Percentiles rank a stretch among this genome's conserved stretches.
Evolutionary conservation across 2,113 vertebrate genomes (phyloP).

Genomic region (Ptilorrhoa leucosticta): DNA sequence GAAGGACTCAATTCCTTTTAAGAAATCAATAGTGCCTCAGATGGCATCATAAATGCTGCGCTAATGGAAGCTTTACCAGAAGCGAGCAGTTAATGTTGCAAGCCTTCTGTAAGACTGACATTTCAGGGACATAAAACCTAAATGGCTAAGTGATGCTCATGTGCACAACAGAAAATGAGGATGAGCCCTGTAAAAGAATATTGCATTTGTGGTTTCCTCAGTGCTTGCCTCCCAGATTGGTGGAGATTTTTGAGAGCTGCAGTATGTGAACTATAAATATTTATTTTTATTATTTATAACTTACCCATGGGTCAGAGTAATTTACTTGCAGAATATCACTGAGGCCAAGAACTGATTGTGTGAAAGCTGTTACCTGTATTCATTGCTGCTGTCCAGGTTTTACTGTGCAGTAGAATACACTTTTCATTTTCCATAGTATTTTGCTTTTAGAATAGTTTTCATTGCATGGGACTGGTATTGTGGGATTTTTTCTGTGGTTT

Average conservation of each 20-base stretch:
- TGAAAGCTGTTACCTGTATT: not conserved
- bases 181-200: not conserved
- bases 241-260: not conserved
- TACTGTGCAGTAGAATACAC: not conserved
- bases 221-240: not conserved
- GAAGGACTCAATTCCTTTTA: constrained; percentile 55
- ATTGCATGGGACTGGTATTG: not conserved
- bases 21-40: constrained; percentile 55
- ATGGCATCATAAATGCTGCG: not conserved
- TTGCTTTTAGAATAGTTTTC: not conserved
- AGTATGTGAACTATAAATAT: not conserved
- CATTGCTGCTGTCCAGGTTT: not conserved
- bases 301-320: not conserved
- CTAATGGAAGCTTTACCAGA: constrained; percentile 57
- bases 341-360: not conserved
- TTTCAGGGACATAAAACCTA: not conserved
- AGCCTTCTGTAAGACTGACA: not conserved
- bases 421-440: not conserved
- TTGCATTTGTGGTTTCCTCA: not conserved
- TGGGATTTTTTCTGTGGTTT: not conserved
- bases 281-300: not conserved
- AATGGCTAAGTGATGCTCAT: not conserved
- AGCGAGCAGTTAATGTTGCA: not conserved
- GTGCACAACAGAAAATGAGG: not conserved
- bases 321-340: not conserved